A percentile compares a stretch with the other conserved stretches of the same genome.
Conservation (phyloP, 1,140 invertebrate species). For the Macrobrachium nipponense region DNA sequence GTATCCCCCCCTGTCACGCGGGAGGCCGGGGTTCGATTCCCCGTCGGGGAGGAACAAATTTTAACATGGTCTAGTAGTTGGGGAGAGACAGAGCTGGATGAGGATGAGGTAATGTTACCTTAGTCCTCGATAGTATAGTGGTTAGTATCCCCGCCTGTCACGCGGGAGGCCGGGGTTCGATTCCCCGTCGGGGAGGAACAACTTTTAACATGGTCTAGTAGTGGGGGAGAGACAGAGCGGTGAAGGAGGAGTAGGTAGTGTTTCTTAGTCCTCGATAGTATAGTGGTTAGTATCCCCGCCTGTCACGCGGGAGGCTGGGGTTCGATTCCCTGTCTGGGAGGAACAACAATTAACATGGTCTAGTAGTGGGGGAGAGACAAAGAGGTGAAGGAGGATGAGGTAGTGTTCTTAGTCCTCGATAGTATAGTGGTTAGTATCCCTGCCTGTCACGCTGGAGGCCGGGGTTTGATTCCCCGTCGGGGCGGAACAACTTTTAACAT, state of each 20-base stretch:
- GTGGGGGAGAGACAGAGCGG: too few species aligned
- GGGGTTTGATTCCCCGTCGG: neutral
- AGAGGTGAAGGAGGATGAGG: too few species aligned
- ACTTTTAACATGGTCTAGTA: neutral
- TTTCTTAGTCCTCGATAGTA: neutral
- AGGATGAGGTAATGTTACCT: neutral
- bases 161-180: slow-evolving; percentile 10
- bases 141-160: slow-evolving; percentile 18
- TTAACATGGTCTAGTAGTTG: neutral
- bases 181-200: neutral
- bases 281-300: neutral
- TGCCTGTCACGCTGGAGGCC: neutral
- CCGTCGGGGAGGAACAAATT: neutral
- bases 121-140: neutral
- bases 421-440: neutral
- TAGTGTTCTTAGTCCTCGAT: too few species aligned
- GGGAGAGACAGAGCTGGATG: neutral
- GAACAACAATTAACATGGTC: too few species aligned
- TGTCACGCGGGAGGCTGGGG: too few species aligned
- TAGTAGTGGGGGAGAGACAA: too few species aligned
- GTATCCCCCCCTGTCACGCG: slow-evolving; percentile 9
- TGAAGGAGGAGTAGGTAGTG: too few species aligned
- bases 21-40: slow-evolving; percentile 8
- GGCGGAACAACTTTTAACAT: neutral
- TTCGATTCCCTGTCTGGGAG: too few species aligned